These are phyloP conservation scores for Drosophila rhopaloa DNA, from an alignment of 1,140 invertebrate species.

Conservation along the genomic window DNA sequence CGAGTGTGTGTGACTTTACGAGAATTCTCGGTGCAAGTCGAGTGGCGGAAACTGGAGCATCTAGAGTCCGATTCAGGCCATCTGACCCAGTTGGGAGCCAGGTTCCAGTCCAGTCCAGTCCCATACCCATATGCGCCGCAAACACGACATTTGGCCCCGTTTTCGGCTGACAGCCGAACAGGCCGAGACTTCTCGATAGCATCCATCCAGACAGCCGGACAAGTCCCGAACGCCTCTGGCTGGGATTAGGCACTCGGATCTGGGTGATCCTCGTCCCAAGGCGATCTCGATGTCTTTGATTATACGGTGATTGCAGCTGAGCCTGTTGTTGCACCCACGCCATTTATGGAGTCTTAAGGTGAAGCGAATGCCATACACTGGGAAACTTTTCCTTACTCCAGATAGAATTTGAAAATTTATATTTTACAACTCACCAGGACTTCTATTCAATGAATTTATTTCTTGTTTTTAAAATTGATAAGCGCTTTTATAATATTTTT, in stretches of 20 bases:
- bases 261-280: constrained; percentile 29
- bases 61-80: constrained; percentile 41
- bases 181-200: neutral
- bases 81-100: constrained; percentile 63
- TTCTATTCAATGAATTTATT: no score
- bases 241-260: constrained; percentile 12
- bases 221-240: constrained; percentile 1
- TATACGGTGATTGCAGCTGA: neutral
- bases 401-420: no score
- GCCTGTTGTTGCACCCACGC: neutral
- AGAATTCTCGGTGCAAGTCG: constrained; percentile 27
- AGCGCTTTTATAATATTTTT: neutral
- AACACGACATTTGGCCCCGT: constrained; percentile 6
- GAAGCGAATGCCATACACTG: no score
- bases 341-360: neutral
- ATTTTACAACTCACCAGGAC: no score
- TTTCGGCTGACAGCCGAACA: constrained; percentile 8
- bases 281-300: neutral
- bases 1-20: constrained; percentile 1
- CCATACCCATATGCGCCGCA: constrained; percentile 2
- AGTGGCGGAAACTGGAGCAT: constrained; percentile 29
- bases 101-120: constrained; percentile 30
- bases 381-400: no score
- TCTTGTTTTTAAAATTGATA: no score
- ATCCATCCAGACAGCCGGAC: constrained; percentile 14